phyloP scores from a whole-genome alignment of 2,797 vertebrate genomes.

The Masticophis lateralis region DNA sequence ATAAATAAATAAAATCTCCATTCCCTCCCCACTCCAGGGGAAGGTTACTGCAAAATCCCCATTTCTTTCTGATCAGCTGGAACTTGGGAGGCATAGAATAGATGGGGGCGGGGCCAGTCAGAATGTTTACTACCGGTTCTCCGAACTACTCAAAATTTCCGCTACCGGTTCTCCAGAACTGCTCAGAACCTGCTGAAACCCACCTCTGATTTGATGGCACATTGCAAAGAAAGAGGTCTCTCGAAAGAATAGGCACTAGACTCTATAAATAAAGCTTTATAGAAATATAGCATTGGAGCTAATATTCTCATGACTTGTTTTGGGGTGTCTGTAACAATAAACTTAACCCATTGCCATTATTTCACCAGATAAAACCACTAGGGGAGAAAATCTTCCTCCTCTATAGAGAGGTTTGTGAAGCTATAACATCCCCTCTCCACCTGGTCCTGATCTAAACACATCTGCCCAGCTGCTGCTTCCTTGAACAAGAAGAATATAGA shows the following conservation, averaged over 20 bases:
- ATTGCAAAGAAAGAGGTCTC: not conserved
- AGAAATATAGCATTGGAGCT: not conserved
- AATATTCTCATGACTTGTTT: not conserved
- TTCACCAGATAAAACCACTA: not conserved
- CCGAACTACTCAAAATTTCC: no score
- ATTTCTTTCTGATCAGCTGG: no score
- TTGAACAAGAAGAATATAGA: not conserved
- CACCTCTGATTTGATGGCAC: not conserved
- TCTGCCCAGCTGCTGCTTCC: not conserved
- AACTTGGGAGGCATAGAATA: no score
- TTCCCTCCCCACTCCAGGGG: no score
- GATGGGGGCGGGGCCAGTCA: no score
- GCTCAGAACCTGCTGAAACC: no score
- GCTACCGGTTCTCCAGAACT: no score
- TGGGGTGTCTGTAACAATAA: not conserved
- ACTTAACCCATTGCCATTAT: not conserved
- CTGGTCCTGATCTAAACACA: not conserved
- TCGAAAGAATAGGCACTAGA: not conserved
- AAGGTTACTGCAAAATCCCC: no score
- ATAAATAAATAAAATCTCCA: no score
- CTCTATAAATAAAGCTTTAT: not conserved
- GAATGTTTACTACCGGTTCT: no score
- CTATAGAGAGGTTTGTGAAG: not conserved
- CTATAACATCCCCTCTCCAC: not conserved
- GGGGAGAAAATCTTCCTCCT: not conserved